Base-by-base conservation (phyloP, 1,140 invertebrate species). In the Bombus difficillimus region DNA sequence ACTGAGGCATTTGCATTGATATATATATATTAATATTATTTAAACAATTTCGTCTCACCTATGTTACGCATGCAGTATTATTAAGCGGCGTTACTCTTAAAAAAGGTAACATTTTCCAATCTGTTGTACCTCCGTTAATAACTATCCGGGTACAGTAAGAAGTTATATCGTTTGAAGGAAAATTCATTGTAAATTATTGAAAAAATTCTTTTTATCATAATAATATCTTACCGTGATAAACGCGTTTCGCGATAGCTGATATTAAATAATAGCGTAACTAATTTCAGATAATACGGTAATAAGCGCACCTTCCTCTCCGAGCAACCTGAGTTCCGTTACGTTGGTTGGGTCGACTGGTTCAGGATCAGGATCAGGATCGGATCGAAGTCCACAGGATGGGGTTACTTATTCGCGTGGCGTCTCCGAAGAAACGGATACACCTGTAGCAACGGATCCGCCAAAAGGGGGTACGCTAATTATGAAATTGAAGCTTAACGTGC, bases 251-350 rank as follows among this genome's bases (percentile, higher is more conserved):
- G 18, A 53, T 22, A 22, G 47, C 10, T n/a, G 12, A n/a, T 62
- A n/a, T n/a, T 13, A 62, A n/a, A 12, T 4, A 62, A 62, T 12
- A 62, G 28, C 28, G 10, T 62, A 22, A 37, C 12, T 12, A 10
- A 68, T 87, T 85, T 32, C 85, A 95, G 94, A 95, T 88, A 91
- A 92, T 43, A 94, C 94, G 41, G 93, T 95, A 12, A 86, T 95
- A 15, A 97, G 96, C 92, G 96, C 95, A 37, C 96, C 97, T 66
- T 97, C 97, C 1, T 97, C 97, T 0, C 97, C 97, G 0, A 97
- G 97, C 59, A 97, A 97, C 81, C 91, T 97, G 4, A 97, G 97
- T 89, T 97, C 97, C 5, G 96, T 97, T 18, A 98, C 97, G 8
- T 92, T 97, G 75, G 96, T 97, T 2, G 97, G 96, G 10, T 96